Percentiles rank a stretch among this genome's conserved stretches.
Conservation (phyloP, 2,797 vertebrate genomes). For the Spinus olivaceus region DNA sequence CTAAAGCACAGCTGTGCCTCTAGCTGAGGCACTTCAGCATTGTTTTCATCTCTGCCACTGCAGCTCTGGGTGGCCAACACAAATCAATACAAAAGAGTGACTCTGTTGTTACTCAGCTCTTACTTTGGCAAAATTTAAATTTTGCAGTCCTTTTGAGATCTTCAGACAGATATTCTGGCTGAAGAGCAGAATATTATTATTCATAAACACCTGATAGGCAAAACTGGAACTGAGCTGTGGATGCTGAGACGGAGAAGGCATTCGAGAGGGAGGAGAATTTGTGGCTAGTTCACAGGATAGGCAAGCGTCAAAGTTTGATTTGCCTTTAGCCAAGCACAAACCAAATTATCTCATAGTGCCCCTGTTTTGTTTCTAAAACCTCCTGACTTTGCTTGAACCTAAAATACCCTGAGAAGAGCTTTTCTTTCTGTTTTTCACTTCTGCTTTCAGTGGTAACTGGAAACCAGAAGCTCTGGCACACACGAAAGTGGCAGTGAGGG, state of each 20-base stretch:
- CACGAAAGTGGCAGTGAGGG: neutral
- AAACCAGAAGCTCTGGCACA: constrained; percentile 25
- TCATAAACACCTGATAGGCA: neutral
- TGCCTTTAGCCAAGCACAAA: neutral
- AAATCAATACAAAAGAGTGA: neutral
- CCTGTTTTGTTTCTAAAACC: constrained; percentile 8
- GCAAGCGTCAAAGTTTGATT: neutral
- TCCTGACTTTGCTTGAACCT: neutral
- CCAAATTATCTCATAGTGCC: constrained; percentile 6
- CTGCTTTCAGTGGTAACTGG: constrained; percentile 37
- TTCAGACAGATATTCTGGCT: neutral
- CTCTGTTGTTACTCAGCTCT: neutral
- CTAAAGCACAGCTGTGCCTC: neutral
- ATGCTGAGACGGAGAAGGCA: neutral
- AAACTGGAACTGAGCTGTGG: neutral
- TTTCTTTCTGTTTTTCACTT: constrained; percentile 25
- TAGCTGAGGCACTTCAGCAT: neutral
- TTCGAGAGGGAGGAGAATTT: neutral
- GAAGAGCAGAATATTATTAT: neutral
- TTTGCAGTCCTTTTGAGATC: neutral
- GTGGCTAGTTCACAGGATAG: neutral
- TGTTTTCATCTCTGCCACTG: neutral
- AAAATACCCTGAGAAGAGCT: constrained; percentile 13
- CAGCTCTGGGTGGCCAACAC: neutral
- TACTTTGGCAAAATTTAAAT: neutral